phyloP scores from a whole-genome alignment of 2,797 vertebrate species.

The Spheniscus humboldti region DNA sequence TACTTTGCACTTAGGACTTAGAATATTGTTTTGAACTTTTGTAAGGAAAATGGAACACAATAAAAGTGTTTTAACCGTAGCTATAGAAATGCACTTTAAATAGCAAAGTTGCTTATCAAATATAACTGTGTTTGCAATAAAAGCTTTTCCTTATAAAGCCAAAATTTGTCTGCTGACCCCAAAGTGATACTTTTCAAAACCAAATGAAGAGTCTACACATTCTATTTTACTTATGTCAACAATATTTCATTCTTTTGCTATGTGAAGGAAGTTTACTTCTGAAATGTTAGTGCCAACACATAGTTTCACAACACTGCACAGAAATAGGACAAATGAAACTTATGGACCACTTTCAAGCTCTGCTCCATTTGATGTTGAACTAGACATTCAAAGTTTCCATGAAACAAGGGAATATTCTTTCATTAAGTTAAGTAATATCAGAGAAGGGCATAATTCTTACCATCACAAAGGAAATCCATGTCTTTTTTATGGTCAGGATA shows the following conservation, averaged over 20 bases:
- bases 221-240: background rate
- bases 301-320: background rate
- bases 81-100: slow-evolving; percentile 1
- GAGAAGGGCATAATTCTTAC: background rate
- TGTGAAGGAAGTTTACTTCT: background rate
- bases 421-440: background rate
- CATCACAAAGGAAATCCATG: background rate
- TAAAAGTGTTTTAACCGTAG: background rate
- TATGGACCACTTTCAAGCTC: background rate
- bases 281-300: background rate
- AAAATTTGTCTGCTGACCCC: background rate
- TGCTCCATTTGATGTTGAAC: background rate
- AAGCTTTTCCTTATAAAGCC: slow-evolving; percentile 13
- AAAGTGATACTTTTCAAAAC: background rate
- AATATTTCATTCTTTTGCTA: background rate
- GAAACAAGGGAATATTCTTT: background rate
- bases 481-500: background rate
- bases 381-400: background rate
- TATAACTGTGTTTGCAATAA: background rate
- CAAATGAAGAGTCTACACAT: background rate
- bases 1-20: background rate
- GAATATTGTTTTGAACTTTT: background rate
- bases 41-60: background rate
- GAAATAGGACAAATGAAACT: background rate
- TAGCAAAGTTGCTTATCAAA: background rate